Conservation (phyloP, 2,888 invertebrate species). For the Gandaritis pyraliata region DNA sequence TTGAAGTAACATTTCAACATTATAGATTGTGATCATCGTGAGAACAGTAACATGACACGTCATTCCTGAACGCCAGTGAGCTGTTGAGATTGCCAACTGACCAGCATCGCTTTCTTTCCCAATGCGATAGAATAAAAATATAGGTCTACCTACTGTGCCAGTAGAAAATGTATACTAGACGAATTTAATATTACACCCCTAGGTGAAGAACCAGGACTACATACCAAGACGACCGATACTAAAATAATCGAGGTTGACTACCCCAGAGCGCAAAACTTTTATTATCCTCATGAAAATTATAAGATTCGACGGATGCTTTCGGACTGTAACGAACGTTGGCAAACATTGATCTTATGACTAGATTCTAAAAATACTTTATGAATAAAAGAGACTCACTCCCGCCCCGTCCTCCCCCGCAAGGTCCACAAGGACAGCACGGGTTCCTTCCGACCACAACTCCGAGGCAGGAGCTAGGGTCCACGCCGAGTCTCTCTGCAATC, state of each 20-base stretch:
- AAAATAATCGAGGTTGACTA: no score
- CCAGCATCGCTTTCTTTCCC: not conserved
- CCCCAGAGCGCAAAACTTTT: no score
- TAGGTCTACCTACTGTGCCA: no score
- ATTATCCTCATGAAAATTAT: no score
- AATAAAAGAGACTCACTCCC: constrained; percentile 8
- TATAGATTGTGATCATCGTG: constrained; percentile 1
- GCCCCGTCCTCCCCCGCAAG: constrained; percentile 5
- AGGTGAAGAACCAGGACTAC: no score
- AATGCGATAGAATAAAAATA: not conserved
- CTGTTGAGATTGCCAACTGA: constrained; percentile 5
- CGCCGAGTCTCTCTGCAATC: constrained; percentile 82
- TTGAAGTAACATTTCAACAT: constrained; percentile 3
- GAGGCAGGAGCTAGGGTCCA: no score
- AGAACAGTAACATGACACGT: constrained; percentile 76
- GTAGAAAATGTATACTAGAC: no score
- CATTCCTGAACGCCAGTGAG: constrained; percentile 11
- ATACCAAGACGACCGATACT: no score
- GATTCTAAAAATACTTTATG: not conserved
- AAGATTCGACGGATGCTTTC: no score
- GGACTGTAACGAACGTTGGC: no score
- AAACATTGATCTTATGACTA: no score
- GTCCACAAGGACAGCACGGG: constrained; percentile 66
- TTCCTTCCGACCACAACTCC: constrained; percentile 76
- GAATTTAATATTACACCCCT: no score